Evolutionary conservation across 2,888 invertebrate genomes (phyloP).

Genomic region (Gymnocheta viridis): DNA sequence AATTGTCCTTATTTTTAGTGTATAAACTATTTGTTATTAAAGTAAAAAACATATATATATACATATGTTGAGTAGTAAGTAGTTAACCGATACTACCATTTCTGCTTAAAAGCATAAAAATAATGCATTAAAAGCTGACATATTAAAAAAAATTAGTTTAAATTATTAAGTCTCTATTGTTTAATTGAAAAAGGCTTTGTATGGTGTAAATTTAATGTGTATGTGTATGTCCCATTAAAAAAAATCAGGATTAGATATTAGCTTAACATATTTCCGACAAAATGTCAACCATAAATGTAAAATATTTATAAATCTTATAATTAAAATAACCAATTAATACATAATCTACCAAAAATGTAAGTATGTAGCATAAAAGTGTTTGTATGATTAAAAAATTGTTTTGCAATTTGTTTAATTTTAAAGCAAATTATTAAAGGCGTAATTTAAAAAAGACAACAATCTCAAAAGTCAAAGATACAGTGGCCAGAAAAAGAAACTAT

Average conservation of each 20-base stretch:
- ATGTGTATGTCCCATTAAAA: slow-evolving; percentile 8
- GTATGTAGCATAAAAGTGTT: slow-evolving; percentile 3
- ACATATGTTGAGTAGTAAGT: not conserved
- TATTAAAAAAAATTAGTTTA: slow-evolving; percentile 17
- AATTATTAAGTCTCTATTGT: slow-evolving; percentile 20
- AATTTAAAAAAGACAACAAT: no score
- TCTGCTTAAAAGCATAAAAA: slow-evolving; percentile 26
- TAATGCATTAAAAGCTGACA: not conserved
- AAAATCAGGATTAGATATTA: not conserved
- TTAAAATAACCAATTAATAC: not conserved
- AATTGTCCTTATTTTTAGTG: slow-evolving; percentile 32
- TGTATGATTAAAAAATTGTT: slow-evolving; percentile 2
- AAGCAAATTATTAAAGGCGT: not conserved
- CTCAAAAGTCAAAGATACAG: no score
- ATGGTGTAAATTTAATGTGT: slow-evolving; percentile 59
- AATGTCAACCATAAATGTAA: slow-evolving; percentile 13
- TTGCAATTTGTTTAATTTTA: slow-evolving; percentile 22
- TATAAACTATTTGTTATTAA: not conserved
- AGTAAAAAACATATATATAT: not conserved
- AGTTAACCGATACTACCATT: slow-evolving; percentile 5
- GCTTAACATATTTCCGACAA: slow-evolving; percentile 52
- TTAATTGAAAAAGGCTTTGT: slow-evolving; percentile 46
- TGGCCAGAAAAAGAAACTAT: no score
- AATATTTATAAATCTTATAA: slow-evolving; percentile 12
- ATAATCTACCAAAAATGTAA: slow-evolving; percentile 53